These are phyloP conservation scores for Laticauda colubrina DNA, from an alignment of 2,113 vertebrate species.

Conservation along the genomic window DNA sequence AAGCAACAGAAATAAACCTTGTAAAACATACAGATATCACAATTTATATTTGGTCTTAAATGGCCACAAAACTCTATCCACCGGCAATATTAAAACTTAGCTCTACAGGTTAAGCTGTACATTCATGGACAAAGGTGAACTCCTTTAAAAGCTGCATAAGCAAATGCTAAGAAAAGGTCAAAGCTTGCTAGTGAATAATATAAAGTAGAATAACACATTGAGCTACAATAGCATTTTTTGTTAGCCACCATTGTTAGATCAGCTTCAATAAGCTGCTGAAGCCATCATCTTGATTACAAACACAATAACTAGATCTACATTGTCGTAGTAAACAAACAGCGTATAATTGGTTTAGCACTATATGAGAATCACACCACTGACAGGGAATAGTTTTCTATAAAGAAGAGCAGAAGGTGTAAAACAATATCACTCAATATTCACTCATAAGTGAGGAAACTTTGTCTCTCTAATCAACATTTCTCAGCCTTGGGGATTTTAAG, in stretches of 20 bases:
- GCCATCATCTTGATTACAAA: not conserved
- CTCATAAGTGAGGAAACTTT: not conserved
- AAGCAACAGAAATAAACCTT: not conserved
- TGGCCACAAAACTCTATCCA: not conserved
- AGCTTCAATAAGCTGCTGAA: not conserved
- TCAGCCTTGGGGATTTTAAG: not conserved
- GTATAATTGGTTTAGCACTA: not conserved
- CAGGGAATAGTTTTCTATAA: not conserved
- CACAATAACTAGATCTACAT: not conserved
- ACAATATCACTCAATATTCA: no score
- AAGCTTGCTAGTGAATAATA: not conserved
- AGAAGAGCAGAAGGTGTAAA: not conserved
- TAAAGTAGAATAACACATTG: not conserved
- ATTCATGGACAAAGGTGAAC: not conserved
- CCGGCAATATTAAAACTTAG: not conserved
- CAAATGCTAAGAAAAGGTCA: not conserved
- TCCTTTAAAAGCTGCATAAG: not conserved
- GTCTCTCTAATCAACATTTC: not conserved
- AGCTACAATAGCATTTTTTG: not conserved
- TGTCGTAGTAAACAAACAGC: not conserved
- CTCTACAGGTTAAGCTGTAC: not conserved
- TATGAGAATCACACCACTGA: not conserved
- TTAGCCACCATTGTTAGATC: not conserved
- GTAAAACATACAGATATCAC: not conserved
- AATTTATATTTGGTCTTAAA: not conserved